phyloP scores from a whole-genome alignment of 2,113 vertebrate genomes.

The Centropus bengalensis region DNA sequence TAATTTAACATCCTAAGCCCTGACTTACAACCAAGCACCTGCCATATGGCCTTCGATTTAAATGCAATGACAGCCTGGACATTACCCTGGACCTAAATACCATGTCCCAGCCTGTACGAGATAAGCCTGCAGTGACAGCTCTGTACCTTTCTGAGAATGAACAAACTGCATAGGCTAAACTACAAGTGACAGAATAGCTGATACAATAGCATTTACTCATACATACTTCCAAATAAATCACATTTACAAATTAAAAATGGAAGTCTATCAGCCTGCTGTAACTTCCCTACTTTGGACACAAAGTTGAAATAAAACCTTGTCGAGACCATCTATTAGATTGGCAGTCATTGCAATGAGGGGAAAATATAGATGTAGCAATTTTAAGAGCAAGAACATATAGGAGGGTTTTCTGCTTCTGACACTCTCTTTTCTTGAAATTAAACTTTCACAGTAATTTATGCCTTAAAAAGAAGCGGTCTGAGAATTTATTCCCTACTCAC shows the following conservation, averaged over 20 bases:
- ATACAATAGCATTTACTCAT: not conserved
- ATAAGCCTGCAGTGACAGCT: not conserved
- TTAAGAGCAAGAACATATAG: not conserved
- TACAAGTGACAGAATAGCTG: not conserved
- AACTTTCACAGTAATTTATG: not conserved
- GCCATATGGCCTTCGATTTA: not conserved
- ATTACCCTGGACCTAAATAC: not conserved
- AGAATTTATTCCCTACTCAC: not conserved
- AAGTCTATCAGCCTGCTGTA: not conserved
- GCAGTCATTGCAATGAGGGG: not conserved
- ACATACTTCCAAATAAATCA: not conserved
- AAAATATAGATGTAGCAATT: not conserved
- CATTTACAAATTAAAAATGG: not conserved
- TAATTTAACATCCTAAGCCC: not conserved
- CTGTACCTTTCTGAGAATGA: not conserved
- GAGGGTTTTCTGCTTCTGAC: not conserved
- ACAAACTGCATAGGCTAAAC: not conserved
- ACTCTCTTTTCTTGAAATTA: conserved; percentile 20
- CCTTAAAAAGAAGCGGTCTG: not conserved
- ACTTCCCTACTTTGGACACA: not conserved
- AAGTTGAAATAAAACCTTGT: not conserved
- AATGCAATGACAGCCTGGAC: not conserved
- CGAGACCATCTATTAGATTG: not conserved
- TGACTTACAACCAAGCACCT: not conserved
- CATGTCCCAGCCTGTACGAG: not conserved